phyloP scores from a whole-genome alignment of 2,888 invertebrate genomes.

The Eupithecia subumbrata region DNA sequence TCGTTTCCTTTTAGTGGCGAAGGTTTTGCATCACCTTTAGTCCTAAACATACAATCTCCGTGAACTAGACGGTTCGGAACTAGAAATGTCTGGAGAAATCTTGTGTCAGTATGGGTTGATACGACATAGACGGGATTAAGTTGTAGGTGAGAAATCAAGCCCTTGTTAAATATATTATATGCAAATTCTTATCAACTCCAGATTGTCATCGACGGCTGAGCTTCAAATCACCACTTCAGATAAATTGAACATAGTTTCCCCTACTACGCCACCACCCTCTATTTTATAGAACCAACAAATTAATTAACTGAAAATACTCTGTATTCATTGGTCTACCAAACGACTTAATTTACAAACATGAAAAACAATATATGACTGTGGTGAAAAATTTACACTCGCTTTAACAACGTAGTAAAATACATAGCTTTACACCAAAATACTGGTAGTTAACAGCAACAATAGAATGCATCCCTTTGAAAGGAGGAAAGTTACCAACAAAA shows the following conservation, averaged over 20 bases:
- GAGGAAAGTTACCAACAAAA: neutral
- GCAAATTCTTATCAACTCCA: neutral
- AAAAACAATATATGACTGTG: neutral
- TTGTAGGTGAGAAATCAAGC: neutral
- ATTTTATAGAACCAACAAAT: neutral
- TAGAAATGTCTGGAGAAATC: neutral
- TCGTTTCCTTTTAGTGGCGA: neutral
- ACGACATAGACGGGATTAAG: neutral
- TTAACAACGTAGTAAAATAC: neutral
- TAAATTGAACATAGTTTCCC: neutral
- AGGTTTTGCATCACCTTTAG: neutral
- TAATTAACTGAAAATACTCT: neutral
- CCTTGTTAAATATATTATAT: neutral
- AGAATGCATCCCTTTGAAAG: neutral
- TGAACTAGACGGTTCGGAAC: neutral
- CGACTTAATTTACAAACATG: neutral
- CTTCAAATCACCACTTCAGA: neutral
- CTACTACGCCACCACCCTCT: neutral
- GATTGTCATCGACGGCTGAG: neutral
- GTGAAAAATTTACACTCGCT: neutral
- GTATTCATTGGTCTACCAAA: neutral
- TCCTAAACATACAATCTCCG: neutral
- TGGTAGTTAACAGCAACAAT: neutral
- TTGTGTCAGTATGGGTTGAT: neutral
- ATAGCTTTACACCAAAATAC: neutral